Conservation (phyloP, 2,797 vertebrate species). For the Crax fasciolata region DNA sequence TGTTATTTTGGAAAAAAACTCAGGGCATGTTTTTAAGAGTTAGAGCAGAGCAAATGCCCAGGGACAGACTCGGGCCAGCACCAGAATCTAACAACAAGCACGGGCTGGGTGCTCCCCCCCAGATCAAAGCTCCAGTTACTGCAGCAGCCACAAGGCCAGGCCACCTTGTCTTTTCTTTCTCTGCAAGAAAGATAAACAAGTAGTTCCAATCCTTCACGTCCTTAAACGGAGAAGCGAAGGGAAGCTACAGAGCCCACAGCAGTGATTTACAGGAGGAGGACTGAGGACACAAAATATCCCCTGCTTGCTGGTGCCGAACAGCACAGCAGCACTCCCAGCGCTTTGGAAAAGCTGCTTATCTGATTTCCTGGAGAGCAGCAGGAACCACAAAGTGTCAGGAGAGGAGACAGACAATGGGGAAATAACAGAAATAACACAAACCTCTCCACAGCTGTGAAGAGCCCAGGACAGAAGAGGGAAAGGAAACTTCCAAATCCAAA, state of each 20-base stretch:
- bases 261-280: conserved; percentile 9
- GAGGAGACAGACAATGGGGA: background rate
- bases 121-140: too few species aligned
- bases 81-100: background rate
- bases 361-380: conserved; percentile 59
- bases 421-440: background rate
- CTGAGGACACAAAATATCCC: background rate
- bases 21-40: background rate
- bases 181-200: conserved; percentile 19
- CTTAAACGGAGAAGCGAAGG: conserved; percentile 20
- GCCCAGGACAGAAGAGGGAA: background rate
- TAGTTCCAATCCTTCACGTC: background rate
- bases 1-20: background rate
- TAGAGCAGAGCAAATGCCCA: background rate
- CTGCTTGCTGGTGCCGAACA: conserved; percentile 29
- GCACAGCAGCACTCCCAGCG: background rate
- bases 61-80: background rate
- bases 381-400: background rate
- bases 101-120: background rate
- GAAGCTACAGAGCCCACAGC: background rate
- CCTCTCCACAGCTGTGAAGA: background rate
- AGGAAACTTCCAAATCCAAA: conserved; percentile 8
- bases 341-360: conserved; percentile 40
- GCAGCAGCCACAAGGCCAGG: too few species aligned
- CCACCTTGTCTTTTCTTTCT: background rate